Evolutionary conservation across 2,888 invertebrate genomes (phyloP).

Genomic region (Alviniconcha strummeri): DNA sequence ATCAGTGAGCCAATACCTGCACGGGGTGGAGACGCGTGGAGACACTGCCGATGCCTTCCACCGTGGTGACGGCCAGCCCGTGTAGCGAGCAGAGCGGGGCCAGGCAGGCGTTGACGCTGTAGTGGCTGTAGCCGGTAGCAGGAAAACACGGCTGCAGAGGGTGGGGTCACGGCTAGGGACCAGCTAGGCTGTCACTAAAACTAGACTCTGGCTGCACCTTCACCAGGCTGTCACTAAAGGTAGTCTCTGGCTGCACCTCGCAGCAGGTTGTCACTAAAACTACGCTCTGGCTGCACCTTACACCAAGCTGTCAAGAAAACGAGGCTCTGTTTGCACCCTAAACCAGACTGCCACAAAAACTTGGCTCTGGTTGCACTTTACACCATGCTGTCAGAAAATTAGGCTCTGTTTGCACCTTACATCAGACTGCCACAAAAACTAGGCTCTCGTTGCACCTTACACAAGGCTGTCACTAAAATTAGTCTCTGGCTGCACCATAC

Average conservation of each 20-base stretch:
- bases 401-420: too few relatives aligned
- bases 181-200: too few relatives aligned
- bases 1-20: slow-evolving; percentile 58
- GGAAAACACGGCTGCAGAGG: not conserved
- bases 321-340: too few relatives aligned
- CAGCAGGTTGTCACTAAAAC: not conserved
- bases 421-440: too few relatives aligned
- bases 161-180: too few relatives aligned
- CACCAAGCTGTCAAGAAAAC: not conserved
- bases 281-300: not conserved
- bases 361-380: too few relatives aligned
- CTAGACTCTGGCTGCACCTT: not conserved
- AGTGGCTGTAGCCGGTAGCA: slow-evolving; percentile 60
- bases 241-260: not conserved
- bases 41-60: slow-evolving; percentile 93
- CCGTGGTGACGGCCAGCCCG: slow-evolving; percentile 91
- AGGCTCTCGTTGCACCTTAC: too few relatives aligned
- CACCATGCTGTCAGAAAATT: too few relatives aligned
- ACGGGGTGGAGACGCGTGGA: slow-evolving; percentile 68
- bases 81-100: slow-evolving; percentile 91
- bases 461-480: too few relatives aligned
- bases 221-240: too few relatives aligned
- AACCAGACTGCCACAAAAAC: too few relatives aligned
- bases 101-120: slow-evolving; percentile 91
- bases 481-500: too few relatives aligned